phyloP scores from a whole-genome alignment of 2,888 invertebrate genomes.

The Ophion ellenae region DNA sequence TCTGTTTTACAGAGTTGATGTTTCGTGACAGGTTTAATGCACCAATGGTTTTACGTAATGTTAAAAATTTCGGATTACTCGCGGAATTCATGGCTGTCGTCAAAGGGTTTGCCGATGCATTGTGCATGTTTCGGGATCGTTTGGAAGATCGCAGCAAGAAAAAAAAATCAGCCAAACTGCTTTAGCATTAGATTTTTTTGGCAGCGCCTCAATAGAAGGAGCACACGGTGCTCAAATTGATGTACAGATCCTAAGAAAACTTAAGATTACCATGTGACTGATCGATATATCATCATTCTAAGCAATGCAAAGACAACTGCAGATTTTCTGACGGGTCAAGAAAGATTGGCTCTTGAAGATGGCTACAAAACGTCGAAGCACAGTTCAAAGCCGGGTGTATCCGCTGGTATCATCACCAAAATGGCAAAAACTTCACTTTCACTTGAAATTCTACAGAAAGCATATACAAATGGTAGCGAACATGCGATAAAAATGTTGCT shows the following conservation, averaged over 20 bases:
- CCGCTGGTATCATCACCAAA: constrained; percentile 44
- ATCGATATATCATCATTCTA: constrained; percentile 19
- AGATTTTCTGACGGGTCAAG: constrained; percentile 11
- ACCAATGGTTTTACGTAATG: constrained; percentile 38
- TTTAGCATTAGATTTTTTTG: constrained; percentile 37
- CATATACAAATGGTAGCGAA: constrained; percentile 25
- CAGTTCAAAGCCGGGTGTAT: constrained; percentile 32
- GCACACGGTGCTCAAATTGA: constrained; percentile 48
- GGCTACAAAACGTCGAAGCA: constrained; percentile 1
- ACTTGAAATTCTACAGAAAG: constrained; percentile 35
- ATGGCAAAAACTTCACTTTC: constrained; percentile 44
- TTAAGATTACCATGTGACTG: constrained; percentile 26
- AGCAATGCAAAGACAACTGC: constrained; percentile 6
- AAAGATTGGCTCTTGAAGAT: not conserved
- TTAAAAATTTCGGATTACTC: constrained; percentile 29
- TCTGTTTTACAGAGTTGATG: constrained; percentile 9
- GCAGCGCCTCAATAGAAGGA: constrained; percentile 24
- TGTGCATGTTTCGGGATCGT: constrained; percentile 45
- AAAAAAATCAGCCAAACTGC: constrained; percentile 42
- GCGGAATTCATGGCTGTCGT: constrained; percentile 42
- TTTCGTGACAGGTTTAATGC: constrained; percentile 55
- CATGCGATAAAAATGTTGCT: constrained; percentile 39
- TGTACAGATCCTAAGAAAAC: constrained; percentile 28
- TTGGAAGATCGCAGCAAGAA: constrained; percentile 40
- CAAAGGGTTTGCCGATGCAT: constrained; percentile 46